Evolutionary conservation across 2,113 vertebrate species (phyloP).

Genomic region (Grus americana): DNA sequence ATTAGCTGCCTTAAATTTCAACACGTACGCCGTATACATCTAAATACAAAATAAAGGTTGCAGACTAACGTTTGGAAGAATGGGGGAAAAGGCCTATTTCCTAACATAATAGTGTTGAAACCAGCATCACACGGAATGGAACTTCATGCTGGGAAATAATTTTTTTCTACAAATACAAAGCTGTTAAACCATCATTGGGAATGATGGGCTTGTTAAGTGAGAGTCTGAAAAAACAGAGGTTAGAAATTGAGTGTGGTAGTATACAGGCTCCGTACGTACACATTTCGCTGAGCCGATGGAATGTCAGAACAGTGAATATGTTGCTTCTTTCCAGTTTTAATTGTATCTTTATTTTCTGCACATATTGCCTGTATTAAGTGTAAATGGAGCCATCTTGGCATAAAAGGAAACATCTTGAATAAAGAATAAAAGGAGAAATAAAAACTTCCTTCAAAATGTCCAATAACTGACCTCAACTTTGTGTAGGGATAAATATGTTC

Average conservation of each 20-base stretch:
- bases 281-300: not conserved
- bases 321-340: not conserved
- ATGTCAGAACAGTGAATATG: not conserved
- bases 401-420: not conserved
- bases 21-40: accelerated
- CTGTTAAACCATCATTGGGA: not conserved
- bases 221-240: not conserved
- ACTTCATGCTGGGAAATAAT: not conserved
- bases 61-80: not conserved
- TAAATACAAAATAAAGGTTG: not conserved
- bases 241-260: not conserved
- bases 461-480: not conserved
- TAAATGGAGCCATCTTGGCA: not conserved
- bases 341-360: not conserved
- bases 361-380: not conserved
- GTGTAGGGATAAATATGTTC: not conserved
- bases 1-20: not conserved
- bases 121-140: not conserved
- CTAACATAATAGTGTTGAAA: not conserved
- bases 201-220: not conserved
- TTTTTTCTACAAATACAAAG: not conserved
- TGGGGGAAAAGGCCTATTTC: not conserved
- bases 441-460: not conserved
- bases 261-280: not conserved
- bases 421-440: not conserved